phyloP scores from a whole-genome alignment of 2,888 invertebrate genomes.

The Aspidiotus rigidus region DNA sequence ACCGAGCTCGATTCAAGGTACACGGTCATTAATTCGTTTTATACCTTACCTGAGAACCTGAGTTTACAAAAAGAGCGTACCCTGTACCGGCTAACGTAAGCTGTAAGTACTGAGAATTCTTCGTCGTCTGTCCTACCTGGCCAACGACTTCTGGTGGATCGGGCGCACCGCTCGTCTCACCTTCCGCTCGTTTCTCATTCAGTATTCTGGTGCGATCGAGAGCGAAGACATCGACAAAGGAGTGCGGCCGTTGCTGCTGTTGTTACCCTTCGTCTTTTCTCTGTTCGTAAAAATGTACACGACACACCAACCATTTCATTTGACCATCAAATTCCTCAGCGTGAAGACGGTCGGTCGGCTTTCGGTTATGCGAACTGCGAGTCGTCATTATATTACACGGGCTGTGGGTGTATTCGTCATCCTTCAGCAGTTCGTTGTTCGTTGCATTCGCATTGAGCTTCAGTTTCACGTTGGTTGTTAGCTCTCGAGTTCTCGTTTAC shows the following conservation, averaged over 20 bases:
- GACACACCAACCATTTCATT: slow-evolving; percentile 8
- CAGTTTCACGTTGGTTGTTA: no score
- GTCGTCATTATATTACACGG: background rate
- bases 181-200: no score
- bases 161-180: background rate
- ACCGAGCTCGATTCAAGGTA: background rate
- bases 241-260: no score
- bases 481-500: slow-evolving; percentile 8
- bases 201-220: slow-evolving; percentile 6
- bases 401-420: slow-evolving; percentile 29
- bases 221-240: slow-evolving; percentile 16
- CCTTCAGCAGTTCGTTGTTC: slow-evolving; percentile 6
- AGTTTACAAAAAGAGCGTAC: background rate
- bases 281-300: no score
- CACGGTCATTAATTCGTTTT: slow-evolving; percentile 26
- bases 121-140: slow-evolving; percentile 29
- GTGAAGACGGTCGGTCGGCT: slow-evolving; percentile 25
- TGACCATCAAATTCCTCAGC: slow-evolving; percentile 32
- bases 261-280: no score
- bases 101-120: slow-evolving; percentile 16
- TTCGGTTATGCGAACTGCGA: background rate
- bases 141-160: slow-evolving; percentile 26
- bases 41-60: slow-evolving; percentile 21
- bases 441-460: background rate
- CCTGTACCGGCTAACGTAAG: slow-evolving; percentile 3